Evolutionary conservation across 2,797 vertebrate species (phyloP), one percentile per base, ranked within the genome.

Genomic region (Adrianichthys oophorus): DNA sequence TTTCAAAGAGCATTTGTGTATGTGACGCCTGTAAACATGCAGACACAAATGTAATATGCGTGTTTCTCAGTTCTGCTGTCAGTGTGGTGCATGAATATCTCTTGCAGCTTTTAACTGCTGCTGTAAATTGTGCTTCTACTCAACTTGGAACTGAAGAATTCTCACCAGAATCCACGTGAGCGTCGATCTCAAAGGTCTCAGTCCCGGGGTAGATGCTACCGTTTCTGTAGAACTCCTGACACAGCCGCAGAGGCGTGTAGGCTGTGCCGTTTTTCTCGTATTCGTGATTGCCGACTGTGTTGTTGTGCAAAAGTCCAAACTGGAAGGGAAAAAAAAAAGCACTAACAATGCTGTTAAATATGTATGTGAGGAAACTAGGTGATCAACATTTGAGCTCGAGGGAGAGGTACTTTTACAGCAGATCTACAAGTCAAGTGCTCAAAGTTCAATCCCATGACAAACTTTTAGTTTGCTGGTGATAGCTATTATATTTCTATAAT

Each of bases 181-280:
- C 89, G 58, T 98, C 93, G 19, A 99, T 96, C 81, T 95, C 92
- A 84, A 99, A 95, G 49, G 93, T 97, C 14, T 96, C 96, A 0
- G 94, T 96, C 70, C 90, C 95, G 32, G 97, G 93, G 29, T 75
- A 94, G 76, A 98, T 91, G 76, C 74, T 92, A 18, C 92, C 94
- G 29, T 85, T 89, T 68, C 88, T 95, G 89, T 96, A 98, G 82
- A 93, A 96, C 43, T 93, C 85, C 80, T 97, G 94, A 84, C 98
- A 99, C 64, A 98, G 8, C 0, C 85, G 69, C 82, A 98, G 74
- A 0, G 94, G 90, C 0, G 89, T 88, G 72, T 89, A 91, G 47
- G 79, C 51, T 0, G 14, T 41, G 2, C 87, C 92, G 6, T 62
- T 89, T 68, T 85, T 92, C 83, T 96, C 91, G 29, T 96, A 98